Conservation (phyloP, 2,888 invertebrate species). For the Mycalesis mineus region DNA sequence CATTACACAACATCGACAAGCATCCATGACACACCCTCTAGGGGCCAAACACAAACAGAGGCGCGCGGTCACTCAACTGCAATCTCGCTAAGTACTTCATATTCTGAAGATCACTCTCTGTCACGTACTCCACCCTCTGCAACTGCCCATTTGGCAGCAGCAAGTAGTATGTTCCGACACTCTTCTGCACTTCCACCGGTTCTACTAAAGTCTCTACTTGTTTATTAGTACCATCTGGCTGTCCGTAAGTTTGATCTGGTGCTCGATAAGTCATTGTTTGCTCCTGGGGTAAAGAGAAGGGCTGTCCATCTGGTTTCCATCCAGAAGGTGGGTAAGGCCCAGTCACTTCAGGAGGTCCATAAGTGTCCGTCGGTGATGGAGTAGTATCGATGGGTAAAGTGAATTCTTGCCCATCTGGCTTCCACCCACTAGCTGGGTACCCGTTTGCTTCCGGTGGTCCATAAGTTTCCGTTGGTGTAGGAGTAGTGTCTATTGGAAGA, state of each 20-base stretch:
- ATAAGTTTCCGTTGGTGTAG: constrained; percentile 44
- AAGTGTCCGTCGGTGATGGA: constrained; percentile 41
- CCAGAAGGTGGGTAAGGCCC: constrained; percentile 64
- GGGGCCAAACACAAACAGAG: constrained; percentile 53
- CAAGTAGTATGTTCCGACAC: constrained; percentile 80
- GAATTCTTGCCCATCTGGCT: constrained; percentile 60
- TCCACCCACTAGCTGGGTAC: constrained; percentile 68
- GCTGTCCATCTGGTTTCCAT: constrained; percentile 63
- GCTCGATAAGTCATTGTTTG: constrained; percentile 35
- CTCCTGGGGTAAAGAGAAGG: constrained; percentile 59
- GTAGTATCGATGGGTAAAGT: constrained; percentile 41
- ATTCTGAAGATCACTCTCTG: constrained; percentile 69
- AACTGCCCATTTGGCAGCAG: constrained; percentile 81
- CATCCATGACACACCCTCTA: constrained; percentile 28
- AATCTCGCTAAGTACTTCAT: constrained; percentile 80
- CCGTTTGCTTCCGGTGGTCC: constrained; percentile 46
- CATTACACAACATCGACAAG: too few species aligned
- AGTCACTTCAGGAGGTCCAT: constrained; percentile 43
- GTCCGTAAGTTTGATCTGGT: constrained; percentile 37
- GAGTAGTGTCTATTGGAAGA: constrained; percentile 44
- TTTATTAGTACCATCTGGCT: constrained; percentile 40
- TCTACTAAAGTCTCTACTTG: constrained; percentile 56
- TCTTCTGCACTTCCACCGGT: constrained; percentile 65
- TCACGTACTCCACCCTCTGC: constrained; percentile 79
- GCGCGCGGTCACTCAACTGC: constrained; percentile 66